A percentile compares a stretch with the other conserved stretches of the same genome.
Evolutionary conservation across 2,113 vertebrate species (phyloP).

Genomic region (Smithornis capensis): DNA sequence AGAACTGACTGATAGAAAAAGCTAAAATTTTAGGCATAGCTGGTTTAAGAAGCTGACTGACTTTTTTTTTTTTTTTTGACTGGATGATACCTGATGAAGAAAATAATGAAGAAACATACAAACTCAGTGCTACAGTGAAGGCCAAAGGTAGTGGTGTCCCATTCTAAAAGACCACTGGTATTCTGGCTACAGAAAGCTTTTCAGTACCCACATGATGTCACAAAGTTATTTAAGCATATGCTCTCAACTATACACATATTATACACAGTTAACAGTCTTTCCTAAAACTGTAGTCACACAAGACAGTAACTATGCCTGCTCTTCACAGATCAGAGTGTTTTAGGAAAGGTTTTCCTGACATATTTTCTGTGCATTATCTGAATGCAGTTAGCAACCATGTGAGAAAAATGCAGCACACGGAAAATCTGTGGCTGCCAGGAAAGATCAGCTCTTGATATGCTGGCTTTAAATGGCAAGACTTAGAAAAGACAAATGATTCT

Average conservation of each 20-base stretch:
- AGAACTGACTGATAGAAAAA: neutral
- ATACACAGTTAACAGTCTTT: neutral
- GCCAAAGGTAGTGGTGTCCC: neutral
- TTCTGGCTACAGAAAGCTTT: neutral
- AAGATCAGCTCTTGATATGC: neutral
- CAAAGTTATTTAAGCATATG: neutral
- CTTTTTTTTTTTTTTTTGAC: neutral
- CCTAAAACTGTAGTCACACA: neutral
- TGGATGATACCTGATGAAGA: neutral
- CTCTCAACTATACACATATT: neutral
- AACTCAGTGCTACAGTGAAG: neutral
- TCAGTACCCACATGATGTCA: neutral
- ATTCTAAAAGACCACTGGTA: neutral
- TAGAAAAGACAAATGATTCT: neutral
- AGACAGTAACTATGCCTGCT: neutral
- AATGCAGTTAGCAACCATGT: neutral
- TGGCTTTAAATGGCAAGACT: neutral
- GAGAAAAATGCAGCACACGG: neutral
- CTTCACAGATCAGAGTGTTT: neutral
- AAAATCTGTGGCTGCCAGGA: neutral
- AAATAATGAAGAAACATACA: neutral
- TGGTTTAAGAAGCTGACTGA: neutral
- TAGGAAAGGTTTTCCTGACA: neutral
- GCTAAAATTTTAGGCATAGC: neutral
- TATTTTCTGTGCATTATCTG: neutral